Evolutionary conservation across 2,888 invertebrate genomes (phyloP).

Genomic region (Frankliniella fusca): DNA sequence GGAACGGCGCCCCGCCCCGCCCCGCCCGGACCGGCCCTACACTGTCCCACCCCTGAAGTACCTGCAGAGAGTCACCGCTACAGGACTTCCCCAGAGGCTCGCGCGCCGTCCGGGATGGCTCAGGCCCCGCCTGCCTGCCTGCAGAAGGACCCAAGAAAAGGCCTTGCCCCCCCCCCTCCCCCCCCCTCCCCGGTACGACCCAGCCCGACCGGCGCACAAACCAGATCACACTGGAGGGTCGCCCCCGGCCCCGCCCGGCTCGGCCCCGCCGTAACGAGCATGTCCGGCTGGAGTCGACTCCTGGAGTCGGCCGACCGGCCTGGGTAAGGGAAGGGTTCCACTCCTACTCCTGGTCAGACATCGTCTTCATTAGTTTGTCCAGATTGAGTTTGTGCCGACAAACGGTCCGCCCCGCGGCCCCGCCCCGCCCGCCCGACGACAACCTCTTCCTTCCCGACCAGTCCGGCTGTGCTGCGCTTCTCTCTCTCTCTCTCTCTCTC

Average conservation of each 20-base stretch:
- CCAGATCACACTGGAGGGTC: neutral
- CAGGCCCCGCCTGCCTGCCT: neutral
- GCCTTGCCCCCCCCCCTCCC: neutral
- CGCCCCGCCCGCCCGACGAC: neutral
- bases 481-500: neutral
- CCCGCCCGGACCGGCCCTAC: too few species aligned
- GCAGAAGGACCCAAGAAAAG: neutral
- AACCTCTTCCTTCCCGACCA: neutral
- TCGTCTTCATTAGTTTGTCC: constrained; percentile 10
- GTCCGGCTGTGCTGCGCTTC: neutral
- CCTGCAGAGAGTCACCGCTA: too few species aligned
- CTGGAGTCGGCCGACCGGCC: too few species aligned
- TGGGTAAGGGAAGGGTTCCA: too few species aligned
- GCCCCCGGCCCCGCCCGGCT: neutral
- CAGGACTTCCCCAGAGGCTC: too few species aligned
- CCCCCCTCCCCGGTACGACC: neutral
- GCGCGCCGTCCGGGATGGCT: too few species aligned
- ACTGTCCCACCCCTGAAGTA: too few species aligned
- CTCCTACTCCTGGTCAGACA: neutral
- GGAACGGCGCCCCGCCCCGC: too few species aligned
- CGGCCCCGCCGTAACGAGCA: neutral
- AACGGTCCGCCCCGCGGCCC: neutral
- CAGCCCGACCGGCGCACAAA: neutral
- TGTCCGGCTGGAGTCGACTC: too few species aligned
- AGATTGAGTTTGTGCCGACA: constrained; percentile 24